Base-by-base conservation (phyloP, 1,140 invertebrate species). In the Zaprionus ornatus region DNA sequence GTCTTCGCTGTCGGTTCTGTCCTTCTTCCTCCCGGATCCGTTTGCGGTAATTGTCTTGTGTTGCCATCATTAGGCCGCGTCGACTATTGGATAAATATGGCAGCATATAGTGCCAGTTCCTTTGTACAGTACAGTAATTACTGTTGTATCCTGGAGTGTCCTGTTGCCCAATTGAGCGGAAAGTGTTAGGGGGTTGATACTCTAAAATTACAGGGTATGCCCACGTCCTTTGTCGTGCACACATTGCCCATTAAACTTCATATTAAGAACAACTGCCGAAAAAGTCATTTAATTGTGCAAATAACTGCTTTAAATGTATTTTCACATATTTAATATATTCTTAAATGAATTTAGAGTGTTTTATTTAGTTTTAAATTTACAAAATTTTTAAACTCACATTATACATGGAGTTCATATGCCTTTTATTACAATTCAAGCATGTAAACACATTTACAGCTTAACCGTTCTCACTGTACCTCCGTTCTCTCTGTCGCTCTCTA, bases 91-190 rank as follows among this genome's bases (percentile, higher is more conserved):
- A 25, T 55, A 60, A 86, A 88, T 77, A 83, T 66, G 73, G 77
- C 72, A 82, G 45, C 27, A 45, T 45, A 45, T 35, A 45, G 45
- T 15, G 7, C n/a, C n/a, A 56, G 29, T 17, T 27, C 19, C 45
- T 50, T 50, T 50, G 17, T 10, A 5, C 19, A 50, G 54, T 37
- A 40, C 10, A 10, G 52, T 65, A 65, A 88, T 87, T 88, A 84
- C 66, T 52, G 40, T 61, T 37, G 4, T 65, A 45, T 63, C 50
- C 64, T 59, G 54, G 6, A 59, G 67, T 81, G 74, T 88, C 78
- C 84, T 88, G 68, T 71, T 80, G 85, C 78, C 85, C 83, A 88
- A 88, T 88, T 84, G 85, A 70, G 77, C 65, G 84, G 71, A 88
- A 86, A 77, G 74, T 66, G 76, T 70, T 75, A 70, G 45, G 17